Percentiles rank a stretch among this genome's conserved stretches.
phyloP scores from a whole-genome alignment of 1,140 invertebrate species.

The Cyphomyrmex costatus region DNA sequence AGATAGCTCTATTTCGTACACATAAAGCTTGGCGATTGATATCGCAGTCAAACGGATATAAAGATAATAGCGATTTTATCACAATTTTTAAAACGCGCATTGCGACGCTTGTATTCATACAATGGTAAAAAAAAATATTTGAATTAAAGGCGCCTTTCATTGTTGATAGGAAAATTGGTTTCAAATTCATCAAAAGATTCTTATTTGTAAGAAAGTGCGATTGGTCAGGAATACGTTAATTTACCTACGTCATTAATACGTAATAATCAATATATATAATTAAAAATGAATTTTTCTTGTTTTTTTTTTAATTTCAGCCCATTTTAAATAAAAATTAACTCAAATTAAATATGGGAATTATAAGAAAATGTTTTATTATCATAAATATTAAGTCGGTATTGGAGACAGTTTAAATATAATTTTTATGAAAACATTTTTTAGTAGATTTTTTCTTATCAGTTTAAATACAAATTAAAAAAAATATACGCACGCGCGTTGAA shows the following conservation, averaged over 20 bases:
- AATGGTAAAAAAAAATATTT: conserved; percentile 26
- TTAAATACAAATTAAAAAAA: neutral
- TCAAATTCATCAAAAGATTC: neutral
- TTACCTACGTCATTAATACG: neutral
- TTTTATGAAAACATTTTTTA: neutral
- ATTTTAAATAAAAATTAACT: conserved; percentile 18
- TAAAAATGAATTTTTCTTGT: conserved; percentile 6
- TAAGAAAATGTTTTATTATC: neutral
- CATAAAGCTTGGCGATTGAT: conserved; percentile 45
- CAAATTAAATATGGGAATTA: too few relatives aligned
- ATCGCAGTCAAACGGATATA: conserved; percentile 42
- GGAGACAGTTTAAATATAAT: neutral
- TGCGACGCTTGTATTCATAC: neutral
- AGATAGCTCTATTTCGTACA: conserved; percentile 55
- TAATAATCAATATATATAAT: neutral
- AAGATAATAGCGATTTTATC: conserved; percentile 55
- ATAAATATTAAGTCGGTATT: neutral
- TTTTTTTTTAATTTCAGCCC: neutral
- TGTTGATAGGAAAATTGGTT: neutral
- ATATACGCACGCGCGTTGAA: neutral
- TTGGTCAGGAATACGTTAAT: neutral
- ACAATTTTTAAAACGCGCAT: conserved; percentile 24
- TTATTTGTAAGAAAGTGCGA: neutral
- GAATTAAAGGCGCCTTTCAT: neutral
- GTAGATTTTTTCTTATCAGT: neutral